Conservation (phyloP, 2,797 vertebrate genomes). For the Poecilia velifera region DNA sequence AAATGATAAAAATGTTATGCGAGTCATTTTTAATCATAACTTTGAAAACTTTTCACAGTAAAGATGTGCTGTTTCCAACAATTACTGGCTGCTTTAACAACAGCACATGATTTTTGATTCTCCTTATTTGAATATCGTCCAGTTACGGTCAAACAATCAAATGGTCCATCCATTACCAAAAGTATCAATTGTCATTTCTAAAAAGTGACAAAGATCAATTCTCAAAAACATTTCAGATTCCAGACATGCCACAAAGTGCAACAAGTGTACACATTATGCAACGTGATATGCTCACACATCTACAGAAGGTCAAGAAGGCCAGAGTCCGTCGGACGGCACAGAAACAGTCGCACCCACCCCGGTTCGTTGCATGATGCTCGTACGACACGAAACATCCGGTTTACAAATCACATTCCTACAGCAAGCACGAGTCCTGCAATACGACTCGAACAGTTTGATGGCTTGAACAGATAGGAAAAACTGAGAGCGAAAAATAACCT, state of each 20-base stretch:
- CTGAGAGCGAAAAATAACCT: constrained; percentile 45
- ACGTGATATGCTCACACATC: constrained; percentile 72
- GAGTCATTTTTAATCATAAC: neutral
- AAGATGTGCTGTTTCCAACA: neutral
- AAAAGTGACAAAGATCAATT: constrained; percentile 22
- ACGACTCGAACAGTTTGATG: constrained; percentile 5
- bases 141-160: neutral
- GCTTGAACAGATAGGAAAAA: constrained; percentile 20
- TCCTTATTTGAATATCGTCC: neutral
- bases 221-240: constrained; percentile 33
- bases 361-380: constrained; percentile 37
- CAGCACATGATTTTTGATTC: neutral
- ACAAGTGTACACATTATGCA: constrained; percentile 63
- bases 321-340: constrained; percentile 45
- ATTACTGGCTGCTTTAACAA: neutral
- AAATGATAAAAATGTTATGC: neutral
- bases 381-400: constrained; percentile 45
- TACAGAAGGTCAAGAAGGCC: constrained; percentile 64
- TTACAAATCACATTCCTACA: constrained; percentile 42
- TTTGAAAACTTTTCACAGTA: neutral
- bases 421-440: constrained; percentile 12
- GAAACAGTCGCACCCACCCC: constrained; percentile 24
- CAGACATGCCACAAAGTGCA: constrained; percentile 37
- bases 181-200: constrained; percentile 10
- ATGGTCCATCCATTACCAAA: neutral